Base-by-base conservation (phyloP, 2,888 invertebrate species). In the Oasisia sp. region DNA sequence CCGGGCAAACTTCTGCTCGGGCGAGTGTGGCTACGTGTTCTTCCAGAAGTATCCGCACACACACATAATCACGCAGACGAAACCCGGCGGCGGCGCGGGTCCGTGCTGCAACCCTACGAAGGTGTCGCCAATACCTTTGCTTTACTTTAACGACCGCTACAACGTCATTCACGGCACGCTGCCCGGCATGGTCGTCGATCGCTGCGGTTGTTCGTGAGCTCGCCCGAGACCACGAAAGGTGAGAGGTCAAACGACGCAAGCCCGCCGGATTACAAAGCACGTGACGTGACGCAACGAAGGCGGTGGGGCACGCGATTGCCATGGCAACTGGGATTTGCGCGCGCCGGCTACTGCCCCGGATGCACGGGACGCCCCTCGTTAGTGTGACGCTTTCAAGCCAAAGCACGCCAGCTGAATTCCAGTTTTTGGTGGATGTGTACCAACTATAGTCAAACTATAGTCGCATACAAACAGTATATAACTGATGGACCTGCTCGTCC, bases 1-100 rank as follows among this genome's bases (percentile, higher is more conserved):
- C 97, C 98, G 98, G 95, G 99, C 99, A 11, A 98, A 98, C 97
- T 99, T 99, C 97, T 99, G 99, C 97, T 98, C 98, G 92, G 99
- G 99, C 11, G 98, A 99, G 95, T 99, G 99, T 96, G 98, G 98
- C 0, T 98, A 98, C 96, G 98, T 98, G 92, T 98, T 98, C 96
- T 97, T 98, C 93, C 98, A 98, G 95, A 98, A 98, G 95, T 98
- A 98, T 95, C 98, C 98, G 0, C 98, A 99, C 96, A 98, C 98
- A 12, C 96, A 98, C 27, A 98, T 99, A 96, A 97, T 98, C 93
- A 98, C 98, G 95, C 97, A 99, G 92, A 92, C 93, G 8, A 45
- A 89, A 12, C 97, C 98, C 0, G 97, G 97, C 19, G 98, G 98
- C 92, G 98, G 98, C 92, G 98, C 98, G 0, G 98, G 98, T 0